phyloP scores from a whole-genome alignment of 2,797 vertebrate genomes.

The Megaceryle alcyon region DNA sequence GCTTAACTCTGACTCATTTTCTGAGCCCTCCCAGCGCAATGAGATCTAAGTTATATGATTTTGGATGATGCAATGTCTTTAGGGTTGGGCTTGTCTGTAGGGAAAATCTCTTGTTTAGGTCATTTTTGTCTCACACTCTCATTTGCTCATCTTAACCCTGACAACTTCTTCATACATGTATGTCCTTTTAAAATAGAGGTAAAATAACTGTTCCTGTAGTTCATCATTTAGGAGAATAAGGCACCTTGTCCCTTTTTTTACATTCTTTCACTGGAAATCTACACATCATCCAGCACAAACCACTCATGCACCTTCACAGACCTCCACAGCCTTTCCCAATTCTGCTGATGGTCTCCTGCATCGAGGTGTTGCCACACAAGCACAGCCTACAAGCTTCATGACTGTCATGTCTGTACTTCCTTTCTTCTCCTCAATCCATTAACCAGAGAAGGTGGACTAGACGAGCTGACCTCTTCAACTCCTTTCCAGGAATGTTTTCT shows the following conservation, averaged over 20 bases:
- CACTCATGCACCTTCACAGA: not conserved
- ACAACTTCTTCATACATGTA: not conserved
- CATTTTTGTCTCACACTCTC: not conserved
- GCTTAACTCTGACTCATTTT: not conserved
- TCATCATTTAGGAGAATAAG: not conserved
- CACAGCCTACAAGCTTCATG: not conserved
- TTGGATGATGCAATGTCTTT: not conserved
- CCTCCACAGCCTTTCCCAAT: not conserved
- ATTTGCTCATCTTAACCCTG: not conserved
- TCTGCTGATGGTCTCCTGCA: not conserved
- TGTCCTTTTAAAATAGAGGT: not conserved
- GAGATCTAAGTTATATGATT: not conserved
- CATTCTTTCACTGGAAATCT: not conserved
- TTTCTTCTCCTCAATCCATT: not conserved
- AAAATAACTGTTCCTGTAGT: not conserved
- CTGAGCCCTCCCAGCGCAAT: not conserved
- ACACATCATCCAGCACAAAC: not conserved
- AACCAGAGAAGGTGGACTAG: not conserved
- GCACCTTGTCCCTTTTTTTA: not conserved
- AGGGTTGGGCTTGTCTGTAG: not conserved
- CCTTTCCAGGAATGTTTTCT: not conserved
- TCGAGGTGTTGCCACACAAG: accelerated
- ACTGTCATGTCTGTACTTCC: not conserved
- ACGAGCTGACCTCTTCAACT: not conserved
- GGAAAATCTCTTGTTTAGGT: not conserved